Evolutionary conservation across 2,113 vertebrate species (phyloP), one percentile per base, ranked within the genome.

Genomic region (Heloderma charlesbogerti): DNA sequence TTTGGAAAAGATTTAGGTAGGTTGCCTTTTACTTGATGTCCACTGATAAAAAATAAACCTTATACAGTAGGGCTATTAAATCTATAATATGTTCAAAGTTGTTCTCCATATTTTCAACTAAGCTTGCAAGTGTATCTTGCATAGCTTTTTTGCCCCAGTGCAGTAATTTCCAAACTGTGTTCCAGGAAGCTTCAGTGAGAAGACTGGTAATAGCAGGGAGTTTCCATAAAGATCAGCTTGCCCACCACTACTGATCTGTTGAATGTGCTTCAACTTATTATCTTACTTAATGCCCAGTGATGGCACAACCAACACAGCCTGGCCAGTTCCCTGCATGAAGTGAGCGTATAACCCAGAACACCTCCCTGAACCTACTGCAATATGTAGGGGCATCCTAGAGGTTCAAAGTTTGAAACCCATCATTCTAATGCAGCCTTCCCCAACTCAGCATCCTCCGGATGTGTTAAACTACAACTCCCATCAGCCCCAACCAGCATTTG

Each of bases 1-100:
- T 99, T 99, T 20, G 99, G 99, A 57, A 99, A 99, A 97, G 99
- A 99, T 96, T 98, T 99, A 22, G 99, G 99, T 99, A 95, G 91
- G 96, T 93, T 91, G 60, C 88, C 71, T 29, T 78, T 6, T 18
- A 31, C 43, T 40, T 66, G 10, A 66, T 40, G 37, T 16, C 27
- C 72, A 66, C 43, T 40, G 16, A 45, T 45, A 78, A 27, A 63
- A 88, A 88, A 51, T n/a, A 16, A 71, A 3, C 40, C 25, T 85
- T 69, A 20, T 34, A 48, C 29, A 86, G 16, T 3, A 85, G 45
- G 29, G 37, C 27, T 66, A 43, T 69, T 85, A 29, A 31, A 10
- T 79, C 22, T 48, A 31, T 84, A 15, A 69, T 20, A 45, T 69
- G 29, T 45, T 31, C 12, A 84, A 37, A 27, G 13, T 31, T 63